Conservation (phyloP, 2,888 invertebrate species). For the Tipula unca region DNA sequence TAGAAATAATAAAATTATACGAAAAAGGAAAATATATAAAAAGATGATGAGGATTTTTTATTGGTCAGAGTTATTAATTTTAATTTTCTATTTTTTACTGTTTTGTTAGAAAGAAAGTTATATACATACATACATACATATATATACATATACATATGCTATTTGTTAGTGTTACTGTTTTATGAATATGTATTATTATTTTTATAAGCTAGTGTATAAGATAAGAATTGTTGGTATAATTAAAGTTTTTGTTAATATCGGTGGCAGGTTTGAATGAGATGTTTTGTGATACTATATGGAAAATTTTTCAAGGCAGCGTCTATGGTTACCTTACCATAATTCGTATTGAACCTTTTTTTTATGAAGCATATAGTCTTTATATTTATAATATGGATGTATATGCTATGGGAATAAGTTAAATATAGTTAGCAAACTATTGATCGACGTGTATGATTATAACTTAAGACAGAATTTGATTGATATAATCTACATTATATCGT, state of each 20-base stretch:
- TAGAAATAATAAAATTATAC: background rate
- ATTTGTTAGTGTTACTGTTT: background rate
- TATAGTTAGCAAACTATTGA: background rate
- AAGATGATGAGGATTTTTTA: slow-evolving; percentile 14
- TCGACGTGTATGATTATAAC: background rate
- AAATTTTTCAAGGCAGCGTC: background rate
- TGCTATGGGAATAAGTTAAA: background rate
- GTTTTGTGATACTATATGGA: background rate
- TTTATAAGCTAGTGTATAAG: background rate
- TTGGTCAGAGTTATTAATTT: slow-evolving; percentile 14
- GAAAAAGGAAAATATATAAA: background rate
- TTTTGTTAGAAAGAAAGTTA: background rate
- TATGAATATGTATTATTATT: background rate
- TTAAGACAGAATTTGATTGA: background rate
- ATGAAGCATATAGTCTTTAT: background rate
- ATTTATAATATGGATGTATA: background rate
- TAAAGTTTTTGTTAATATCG: background rate
- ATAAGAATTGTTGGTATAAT: background rate
- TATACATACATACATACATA: no score
- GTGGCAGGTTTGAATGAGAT: background rate
- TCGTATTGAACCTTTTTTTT: background rate
- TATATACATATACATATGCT: no score
- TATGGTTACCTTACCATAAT: slow-evolving; percentile 14
- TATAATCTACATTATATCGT: no score
- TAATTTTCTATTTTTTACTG: background rate